Evolutionary conservation across 2,888 invertebrate species (phyloP).

Genomic region (Agonopterix alstromeriana): DNA sequence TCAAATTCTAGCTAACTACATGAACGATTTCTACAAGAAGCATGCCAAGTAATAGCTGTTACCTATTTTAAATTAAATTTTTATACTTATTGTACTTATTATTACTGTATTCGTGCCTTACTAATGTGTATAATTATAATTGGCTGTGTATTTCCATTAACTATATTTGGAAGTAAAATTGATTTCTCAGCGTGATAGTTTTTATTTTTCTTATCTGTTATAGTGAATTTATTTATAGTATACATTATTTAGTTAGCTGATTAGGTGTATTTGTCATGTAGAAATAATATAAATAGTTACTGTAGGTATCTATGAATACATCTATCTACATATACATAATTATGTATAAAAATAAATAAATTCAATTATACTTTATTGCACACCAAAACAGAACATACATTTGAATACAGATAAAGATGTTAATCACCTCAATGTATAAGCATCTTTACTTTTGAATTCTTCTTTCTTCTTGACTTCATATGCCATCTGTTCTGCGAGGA

Average conservation of each 20-base stretch:
- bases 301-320: not conserved
- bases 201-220: not conserved
- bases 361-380: no score
- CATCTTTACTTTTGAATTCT: no score
- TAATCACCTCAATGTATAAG: no score
- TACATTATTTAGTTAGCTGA: not conserved
- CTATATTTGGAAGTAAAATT: slow-evolving; percentile 2
- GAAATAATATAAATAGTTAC: not conserved
- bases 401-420: no score
- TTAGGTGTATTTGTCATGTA: not conserved
- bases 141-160: not conserved
- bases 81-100: not conserved
- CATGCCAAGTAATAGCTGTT: slow-evolving; percentile 51
- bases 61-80: not conserved
- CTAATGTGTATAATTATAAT: slow-evolving; percentile 1
- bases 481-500: no score
- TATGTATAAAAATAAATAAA: no score
- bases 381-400: no score
- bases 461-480: no score
- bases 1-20: slow-evolving; percentile 84
- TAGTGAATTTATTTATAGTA: not conserved
- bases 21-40: slow-evolving; percentile 85
- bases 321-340: no score
- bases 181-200: not conserved
- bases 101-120: slow-evolving; percentile 3